These are phyloP conservation scores for Parauchenoglanis punctatus DNA, from an alignment of 2,797 vertebrate species.

Conservation along the genomic window DNA sequence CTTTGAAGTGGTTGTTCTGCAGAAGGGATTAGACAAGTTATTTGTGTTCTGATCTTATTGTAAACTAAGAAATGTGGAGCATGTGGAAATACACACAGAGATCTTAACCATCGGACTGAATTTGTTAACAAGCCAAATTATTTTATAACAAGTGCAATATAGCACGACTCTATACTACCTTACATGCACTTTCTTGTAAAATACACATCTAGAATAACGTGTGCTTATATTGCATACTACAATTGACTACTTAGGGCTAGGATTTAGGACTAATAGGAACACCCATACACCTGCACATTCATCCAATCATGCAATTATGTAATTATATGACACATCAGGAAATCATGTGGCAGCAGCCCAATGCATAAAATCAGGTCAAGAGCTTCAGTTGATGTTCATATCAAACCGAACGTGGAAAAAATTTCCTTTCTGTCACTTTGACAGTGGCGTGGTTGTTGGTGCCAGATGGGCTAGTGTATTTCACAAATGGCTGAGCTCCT, in stretches of 20 bases:
- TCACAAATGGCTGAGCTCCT: background rate
- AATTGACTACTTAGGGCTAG: too few relatives aligned
- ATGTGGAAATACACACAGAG: background rate
- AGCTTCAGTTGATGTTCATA: background rate
- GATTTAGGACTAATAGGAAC: background rate
- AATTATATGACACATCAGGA: background rate
- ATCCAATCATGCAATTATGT: background rate
- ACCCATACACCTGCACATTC: background rate
- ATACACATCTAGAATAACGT: background rate
- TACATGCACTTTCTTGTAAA: background rate
- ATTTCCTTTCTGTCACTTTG: background rate
- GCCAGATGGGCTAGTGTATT: background rate
- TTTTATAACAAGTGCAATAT: background rate
- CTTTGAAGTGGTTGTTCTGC: background rate
- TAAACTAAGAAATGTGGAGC: background rate
- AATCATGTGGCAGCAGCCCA: background rate
- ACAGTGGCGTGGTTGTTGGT: background rate
- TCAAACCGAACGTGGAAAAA: background rate
- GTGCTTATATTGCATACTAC: background rate
- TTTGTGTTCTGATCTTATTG: background rate
- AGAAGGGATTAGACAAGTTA: background rate
- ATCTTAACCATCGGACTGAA: background rate
- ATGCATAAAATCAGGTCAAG: background rate
- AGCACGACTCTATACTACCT: background rate
- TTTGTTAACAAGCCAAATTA: background rate